Conservation (phyloP, 1,140 invertebrate genomes). For the Oryctes rhinoceros region DNA sequence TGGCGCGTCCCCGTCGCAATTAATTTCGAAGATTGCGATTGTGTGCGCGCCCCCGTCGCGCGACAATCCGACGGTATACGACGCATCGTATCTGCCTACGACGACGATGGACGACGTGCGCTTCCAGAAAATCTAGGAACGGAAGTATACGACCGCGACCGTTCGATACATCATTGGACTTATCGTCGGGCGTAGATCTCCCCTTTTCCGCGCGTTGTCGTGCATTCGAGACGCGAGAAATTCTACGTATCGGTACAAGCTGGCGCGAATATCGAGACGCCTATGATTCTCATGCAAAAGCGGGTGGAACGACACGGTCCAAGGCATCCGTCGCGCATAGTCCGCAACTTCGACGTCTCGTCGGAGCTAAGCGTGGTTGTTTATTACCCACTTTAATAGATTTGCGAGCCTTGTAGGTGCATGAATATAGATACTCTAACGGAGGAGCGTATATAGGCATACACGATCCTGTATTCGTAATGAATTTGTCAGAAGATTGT, state of each 20-base stretch:
- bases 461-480: constrained; percentile 11
- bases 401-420: not conserved
- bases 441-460: not conserved
- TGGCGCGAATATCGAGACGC: not conserved
- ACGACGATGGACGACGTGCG: not conserved
- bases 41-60: not conserved
- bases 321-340: not conserved
- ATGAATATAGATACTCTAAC: not conserved
- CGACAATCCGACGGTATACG: constrained; percentile 4
- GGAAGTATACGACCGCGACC: constrained; percentile 36
- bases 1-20: constrained; percentile 15
- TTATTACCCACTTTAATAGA: constrained; percentile 5
- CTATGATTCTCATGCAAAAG: not conserved
- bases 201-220: not conserved
- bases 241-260: not conserved
- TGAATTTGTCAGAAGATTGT: not conserved
- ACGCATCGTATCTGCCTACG: not conserved
- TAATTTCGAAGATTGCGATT: constrained; percentile 36
- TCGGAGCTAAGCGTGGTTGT: not conserved
- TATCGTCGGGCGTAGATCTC: constrained; percentile 16
- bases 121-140: constrained; percentile 10
- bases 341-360: not conserved
- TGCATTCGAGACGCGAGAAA: not conserved
- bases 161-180: constrained; percentile 33
- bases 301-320: not conserved